phyloP scores from a whole-genome alignment of 2,797 vertebrate genomes.

The Channa striata region DNA sequence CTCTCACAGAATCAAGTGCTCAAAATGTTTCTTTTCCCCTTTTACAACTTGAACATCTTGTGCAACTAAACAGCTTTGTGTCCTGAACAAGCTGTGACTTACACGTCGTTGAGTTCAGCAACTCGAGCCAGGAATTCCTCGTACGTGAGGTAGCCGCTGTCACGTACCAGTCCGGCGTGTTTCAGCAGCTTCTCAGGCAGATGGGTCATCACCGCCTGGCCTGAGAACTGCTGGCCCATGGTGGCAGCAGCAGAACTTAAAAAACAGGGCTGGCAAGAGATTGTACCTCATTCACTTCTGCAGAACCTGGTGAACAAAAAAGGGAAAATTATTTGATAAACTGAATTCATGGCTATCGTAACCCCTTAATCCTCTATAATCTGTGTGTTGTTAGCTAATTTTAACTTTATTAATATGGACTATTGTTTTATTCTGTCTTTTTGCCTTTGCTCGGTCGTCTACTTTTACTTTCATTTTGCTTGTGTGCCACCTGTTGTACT shows the following conservation, averaged over 20 bases:
- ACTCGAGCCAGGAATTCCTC: conserved; percentile 97
- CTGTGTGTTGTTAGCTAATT: too few species aligned
- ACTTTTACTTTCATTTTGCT: too few species aligned
- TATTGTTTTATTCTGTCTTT: too few species aligned
- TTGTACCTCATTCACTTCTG: conserved; percentile 68
- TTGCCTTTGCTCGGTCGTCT: too few species aligned
- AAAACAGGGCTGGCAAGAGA: conserved; percentile 27
- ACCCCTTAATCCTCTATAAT: too few species aligned
- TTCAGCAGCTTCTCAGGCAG: conserved; percentile 97
- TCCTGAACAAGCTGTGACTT: conserved; percentile 70
- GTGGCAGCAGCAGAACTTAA: conserved; percentile 58
- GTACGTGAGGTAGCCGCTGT: conserved; percentile 94
- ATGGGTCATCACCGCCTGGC: conserved; percentile 90
- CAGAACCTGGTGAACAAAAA: conserved; percentile 40
- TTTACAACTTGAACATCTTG: neutral
- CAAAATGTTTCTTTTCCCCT: neutral
- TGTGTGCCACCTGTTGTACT: too few species aligned
- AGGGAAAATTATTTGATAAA: too few species aligned
- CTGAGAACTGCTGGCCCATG: conserved; percentile 97
- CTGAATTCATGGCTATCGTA: too few species aligned
- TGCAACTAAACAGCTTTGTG: neutral
- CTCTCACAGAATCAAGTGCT: too few species aligned
- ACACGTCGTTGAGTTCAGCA: conserved; percentile 97
- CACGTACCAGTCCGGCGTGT: conserved; percentile 91
- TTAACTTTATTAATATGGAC: too few species aligned